Percentiles rank a stretch among this genome's conserved stretches.
Evolutionary conservation across 2,888 invertebrate species (phyloP).

Genomic region (Thereva nobilitata): DNA sequence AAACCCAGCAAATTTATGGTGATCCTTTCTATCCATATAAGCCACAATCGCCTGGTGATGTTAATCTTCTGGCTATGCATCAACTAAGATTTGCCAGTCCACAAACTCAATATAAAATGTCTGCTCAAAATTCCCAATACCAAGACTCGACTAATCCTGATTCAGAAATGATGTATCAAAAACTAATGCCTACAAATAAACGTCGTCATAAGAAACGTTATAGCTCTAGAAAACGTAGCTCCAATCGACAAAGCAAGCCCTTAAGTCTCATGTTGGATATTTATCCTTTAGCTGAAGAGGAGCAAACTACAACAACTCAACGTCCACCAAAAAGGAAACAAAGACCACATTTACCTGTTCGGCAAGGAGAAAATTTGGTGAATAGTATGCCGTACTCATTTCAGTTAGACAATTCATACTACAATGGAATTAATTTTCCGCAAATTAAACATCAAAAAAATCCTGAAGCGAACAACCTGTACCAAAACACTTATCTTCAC

Average conservation of each 20-base stretch:
- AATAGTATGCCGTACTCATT: conserved; percentile 29
- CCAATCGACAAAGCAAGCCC: conserved; percentile 57
- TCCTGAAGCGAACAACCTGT: conserved; percentile 40
- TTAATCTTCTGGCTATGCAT: conserved; percentile 71
- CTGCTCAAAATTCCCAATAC: neutral
- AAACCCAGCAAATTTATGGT: conserved; percentile 31
- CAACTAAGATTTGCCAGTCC: conserved; percentile 45
- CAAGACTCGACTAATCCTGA: conserved; percentile 16
- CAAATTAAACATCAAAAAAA: conserved; percentile 42
- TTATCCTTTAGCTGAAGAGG: conserved; percentile 61
- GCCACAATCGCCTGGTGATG: conserved; percentile 73
- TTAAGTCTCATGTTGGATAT: conserved; percentile 70
- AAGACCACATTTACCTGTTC: conserved; percentile 20
- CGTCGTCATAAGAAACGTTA: conserved; percentile 8
- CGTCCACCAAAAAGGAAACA: conserved; percentile 44
- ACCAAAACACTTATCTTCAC: conserved; percentile 45
- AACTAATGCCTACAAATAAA: conserved; percentile 34
- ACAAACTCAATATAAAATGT: neutral
- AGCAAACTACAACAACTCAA: conserved; percentile 47
- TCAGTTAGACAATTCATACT: conserved; percentile 40
- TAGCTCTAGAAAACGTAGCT: conserved; percentile 1
- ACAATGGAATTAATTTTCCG: conserved; percentile 43
- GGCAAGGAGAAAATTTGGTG: conserved; percentile 19
- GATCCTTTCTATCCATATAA: conserved; percentile 74
- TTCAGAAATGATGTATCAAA: conserved; percentile 37